Conservation (phyloP, 2,888 invertebrate species). For the Ferrisia virgata region DNA sequence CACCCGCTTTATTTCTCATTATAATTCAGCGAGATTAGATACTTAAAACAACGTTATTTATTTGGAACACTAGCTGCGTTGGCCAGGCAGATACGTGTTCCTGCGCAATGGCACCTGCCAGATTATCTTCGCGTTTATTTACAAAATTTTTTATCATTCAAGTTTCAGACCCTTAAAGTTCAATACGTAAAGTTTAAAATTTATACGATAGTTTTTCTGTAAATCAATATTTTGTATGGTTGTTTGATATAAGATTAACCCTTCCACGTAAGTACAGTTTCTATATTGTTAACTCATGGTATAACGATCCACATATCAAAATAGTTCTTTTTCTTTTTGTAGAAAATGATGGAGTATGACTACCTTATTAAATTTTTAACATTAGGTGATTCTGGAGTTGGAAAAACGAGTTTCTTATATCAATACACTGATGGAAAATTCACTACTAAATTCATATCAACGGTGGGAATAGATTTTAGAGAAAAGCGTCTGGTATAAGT, state of each 20-base stretch:
- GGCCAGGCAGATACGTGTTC: background rate
- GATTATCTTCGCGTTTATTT: background rate
- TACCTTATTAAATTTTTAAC: conserved; percentile 41
- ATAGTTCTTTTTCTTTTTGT: background rate
- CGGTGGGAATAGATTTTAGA: conserved; percentile 92
- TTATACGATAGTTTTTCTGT: background rate
- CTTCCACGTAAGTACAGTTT: background rate
- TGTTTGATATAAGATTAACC: background rate
- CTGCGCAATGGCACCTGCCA: background rate
- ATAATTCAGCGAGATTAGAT: background rate
- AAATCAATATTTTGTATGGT: background rate
- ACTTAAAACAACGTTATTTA: background rate
- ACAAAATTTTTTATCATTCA: conserved; percentile 15
- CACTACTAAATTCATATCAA: conserved; percentile 92
- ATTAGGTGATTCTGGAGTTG: conserved; percentile 89
- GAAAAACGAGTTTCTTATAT: conserved; percentile 91
- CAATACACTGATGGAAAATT: conserved; percentile 92
- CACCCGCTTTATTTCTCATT: no score
- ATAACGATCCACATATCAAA: background rate
- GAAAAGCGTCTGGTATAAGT: conserved; percentile 36
- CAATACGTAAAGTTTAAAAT: background rate
- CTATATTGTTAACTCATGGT: background rate
- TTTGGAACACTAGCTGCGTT: background rate
- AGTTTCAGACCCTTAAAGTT: background rate
- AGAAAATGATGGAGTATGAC: conserved; percentile 37